phyloP scores from a whole-genome alignment of 2,888 invertebrate genomes.

The Drosophila fulvimacula region DNA sequence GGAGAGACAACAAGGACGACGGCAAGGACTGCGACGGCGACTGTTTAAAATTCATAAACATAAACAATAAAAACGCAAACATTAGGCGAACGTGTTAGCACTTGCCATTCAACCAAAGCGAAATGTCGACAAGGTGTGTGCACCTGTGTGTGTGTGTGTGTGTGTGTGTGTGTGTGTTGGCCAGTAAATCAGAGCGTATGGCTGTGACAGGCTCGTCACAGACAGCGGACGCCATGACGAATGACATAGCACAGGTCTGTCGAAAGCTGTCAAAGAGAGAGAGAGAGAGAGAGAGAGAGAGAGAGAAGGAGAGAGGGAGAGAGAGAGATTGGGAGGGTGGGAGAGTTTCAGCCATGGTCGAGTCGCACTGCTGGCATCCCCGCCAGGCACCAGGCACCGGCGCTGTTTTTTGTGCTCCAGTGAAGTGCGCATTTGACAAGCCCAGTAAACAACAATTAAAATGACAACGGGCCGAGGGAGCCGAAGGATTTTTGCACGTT shows the following conservation, averaged over 20 bases:
- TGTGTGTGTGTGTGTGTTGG: constrained; percentile 31
- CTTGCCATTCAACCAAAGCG: constrained; percentile 2
- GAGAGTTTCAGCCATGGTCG: constrained; percentile 4
- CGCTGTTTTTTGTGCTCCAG: constrained; percentile 22
- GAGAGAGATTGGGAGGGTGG: no score
- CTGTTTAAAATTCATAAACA: constrained; percentile 49
- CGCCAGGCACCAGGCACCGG: constrained; percentile 17
- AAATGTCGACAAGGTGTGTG: constrained; percentile 9
- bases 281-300: no score
- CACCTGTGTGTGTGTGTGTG: background rate
- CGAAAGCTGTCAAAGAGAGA: constrained; percentile 46
- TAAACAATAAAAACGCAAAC: constrained; percentile 30
- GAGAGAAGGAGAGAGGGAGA: no score
- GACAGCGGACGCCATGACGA: constrained; percentile 72
- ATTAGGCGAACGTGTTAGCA: constrained; percentile 21
- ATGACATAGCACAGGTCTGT: constrained; percentile 46
- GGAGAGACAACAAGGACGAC: background rate
- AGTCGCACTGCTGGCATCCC: constrained; percentile 10
- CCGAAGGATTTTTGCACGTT: constrained; percentile 60
- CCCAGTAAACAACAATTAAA: constrained; percentile 82
- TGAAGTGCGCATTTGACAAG: constrained; percentile 80
- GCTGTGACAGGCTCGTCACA: constrained; percentile 75
- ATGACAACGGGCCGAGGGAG: constrained; percentile 70
- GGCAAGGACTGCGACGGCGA: constrained; percentile 5
- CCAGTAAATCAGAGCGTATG: constrained; percentile 77